Evolutionary conservation across 2,113 vertebrate genomes (phyloP), one percentile per base, ranked within the genome.

Genomic region (Ciconia maguari): DNA sequence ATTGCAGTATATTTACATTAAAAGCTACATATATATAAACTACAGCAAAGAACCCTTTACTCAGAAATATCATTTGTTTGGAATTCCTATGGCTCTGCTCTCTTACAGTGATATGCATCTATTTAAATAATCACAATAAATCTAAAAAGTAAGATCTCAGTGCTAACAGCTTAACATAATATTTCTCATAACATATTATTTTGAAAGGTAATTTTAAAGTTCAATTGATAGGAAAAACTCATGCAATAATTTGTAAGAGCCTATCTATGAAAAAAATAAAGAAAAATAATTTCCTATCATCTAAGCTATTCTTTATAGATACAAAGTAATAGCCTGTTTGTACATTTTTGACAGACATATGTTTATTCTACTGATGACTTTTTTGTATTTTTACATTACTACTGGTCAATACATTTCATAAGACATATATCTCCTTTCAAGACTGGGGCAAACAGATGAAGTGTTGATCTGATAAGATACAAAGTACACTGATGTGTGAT

Each of bases 61-160:
- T 80, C 76, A 94, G 89, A 97, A 95, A 96, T 92, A 84, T 87
- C 9, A 61, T 97, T 94, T 98, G 90, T 97, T 97, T 97, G 87
- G 72, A 87, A 75, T 95, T 92, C 36, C 29, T 69, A 69, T 82
- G 68, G 19, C 34, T 96, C 81, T 86, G 71, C 34, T 90, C 65
- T 93, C 55, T 76, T 81, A 78, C 48, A 61, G 77, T 3, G 64
- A 92, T 93, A 81, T 92, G 79, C 71, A 83, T 93, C 83, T 79
- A 95, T 85, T 95, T 88, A 94, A 94, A 95, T 60, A 65, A 46
- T 66, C 54, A 82, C 65, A 84, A 27, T 87, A 89, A 88, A 91
- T 55, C 49, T 64, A 57, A 83, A 64, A 88, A 82, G 22, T 30
- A 93, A 93, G 62, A 64, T 64, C 29, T 92, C n/a, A 51, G 2